phyloP scores from a whole-genome alignment of 1,140 invertebrate genomes.

The Hydropsyche tenuis region DNA sequence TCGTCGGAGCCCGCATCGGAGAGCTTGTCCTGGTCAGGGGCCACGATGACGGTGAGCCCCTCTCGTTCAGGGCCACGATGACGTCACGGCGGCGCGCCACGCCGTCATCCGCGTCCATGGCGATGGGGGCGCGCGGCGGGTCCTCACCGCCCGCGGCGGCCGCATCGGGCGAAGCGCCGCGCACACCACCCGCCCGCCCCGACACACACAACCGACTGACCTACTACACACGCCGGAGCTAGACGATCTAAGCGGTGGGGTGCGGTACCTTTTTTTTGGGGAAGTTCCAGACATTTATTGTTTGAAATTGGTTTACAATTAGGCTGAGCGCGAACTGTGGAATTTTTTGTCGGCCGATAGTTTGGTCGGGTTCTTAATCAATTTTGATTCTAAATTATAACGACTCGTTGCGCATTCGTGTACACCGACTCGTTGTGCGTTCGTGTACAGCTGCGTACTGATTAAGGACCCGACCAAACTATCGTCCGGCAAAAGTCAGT shows the following conservation, averaged over 20 bases:
- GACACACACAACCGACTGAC: conserved; percentile 43
- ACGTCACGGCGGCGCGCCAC: conserved; percentile 45
- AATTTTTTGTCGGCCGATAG: no score
- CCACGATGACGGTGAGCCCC: conserved; percentile 62
- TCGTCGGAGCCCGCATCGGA: conserved; percentile 57
- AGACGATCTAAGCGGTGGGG: neutral
- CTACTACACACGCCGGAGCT: neutral
- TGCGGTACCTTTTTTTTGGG: no score
- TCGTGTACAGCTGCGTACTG: no score
- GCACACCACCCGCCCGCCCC: conserved; percentile 35
- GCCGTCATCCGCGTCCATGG: conserved; percentile 56
- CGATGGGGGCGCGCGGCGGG: conserved; percentile 41
- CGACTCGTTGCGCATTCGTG: no score
- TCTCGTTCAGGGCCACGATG: conserved; percentile 54
- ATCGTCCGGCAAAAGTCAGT: no score
- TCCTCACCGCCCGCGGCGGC: neutral
- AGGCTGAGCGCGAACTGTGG: no score
- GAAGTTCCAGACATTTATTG: no score
- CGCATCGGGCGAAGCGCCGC: neutral
- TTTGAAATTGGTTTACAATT: no score
- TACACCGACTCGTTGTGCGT: no score
- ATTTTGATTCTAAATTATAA: no score
- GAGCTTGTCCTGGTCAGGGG: conserved; percentile 60
- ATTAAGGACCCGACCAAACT: no score
- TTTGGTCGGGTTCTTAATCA: no score